phyloP scores from a whole-genome alignment of 1,140 invertebrate species.

The Habropoda laboriosa region DNA sequence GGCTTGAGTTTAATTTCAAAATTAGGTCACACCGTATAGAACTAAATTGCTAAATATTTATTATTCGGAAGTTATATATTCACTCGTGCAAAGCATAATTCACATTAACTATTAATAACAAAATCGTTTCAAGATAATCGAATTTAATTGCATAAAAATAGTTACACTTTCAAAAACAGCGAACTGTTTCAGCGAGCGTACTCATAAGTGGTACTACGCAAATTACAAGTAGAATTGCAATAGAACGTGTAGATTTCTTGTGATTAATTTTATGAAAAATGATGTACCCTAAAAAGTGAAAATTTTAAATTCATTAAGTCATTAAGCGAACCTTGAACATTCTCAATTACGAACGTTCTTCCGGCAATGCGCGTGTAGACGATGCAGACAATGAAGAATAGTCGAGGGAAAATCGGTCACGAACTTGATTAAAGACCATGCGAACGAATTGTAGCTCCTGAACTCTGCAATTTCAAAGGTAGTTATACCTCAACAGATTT shows the following conservation, averaged over 20 bases:
- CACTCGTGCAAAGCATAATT: no score
- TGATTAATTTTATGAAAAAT: not conserved
- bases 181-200: no score
- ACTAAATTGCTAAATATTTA: no score
- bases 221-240: no score
- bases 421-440: constrained; percentile 39
- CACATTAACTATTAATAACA: no score
- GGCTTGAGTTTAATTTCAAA: no score
- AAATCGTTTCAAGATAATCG: no score
- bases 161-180: no score
- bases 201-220: no score
- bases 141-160: no score
- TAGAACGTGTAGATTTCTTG: not conserved
- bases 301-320: no score
- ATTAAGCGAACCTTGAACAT: not conserved
- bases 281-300: not conserved
- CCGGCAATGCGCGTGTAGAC: not conserved
- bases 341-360: constrained; percentile 8
- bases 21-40: no score
- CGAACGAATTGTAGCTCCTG: constrained; percentile 19
- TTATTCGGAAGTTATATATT: not conserved
- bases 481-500: not conserved
- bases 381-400: not conserved
- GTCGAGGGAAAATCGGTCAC: not conserved
- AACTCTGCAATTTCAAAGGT: constrained; percentile 17